phyloP scores from a whole-genome alignment of 2,888 invertebrate genomes.

The Drosophila percnosoma region DNA sequence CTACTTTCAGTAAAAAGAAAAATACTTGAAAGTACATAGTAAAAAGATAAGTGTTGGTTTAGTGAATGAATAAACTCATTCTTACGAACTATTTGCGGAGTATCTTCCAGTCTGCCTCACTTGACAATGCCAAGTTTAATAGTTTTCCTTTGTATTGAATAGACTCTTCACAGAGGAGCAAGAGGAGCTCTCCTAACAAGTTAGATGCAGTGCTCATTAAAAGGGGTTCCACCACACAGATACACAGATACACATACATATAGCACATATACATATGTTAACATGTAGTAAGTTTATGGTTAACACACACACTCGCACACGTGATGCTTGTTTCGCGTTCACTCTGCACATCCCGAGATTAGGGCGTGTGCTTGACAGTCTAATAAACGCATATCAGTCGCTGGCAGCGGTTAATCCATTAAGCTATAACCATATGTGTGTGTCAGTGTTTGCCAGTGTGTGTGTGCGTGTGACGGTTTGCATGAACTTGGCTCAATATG shows the following conservation, averaged over 20 bases:
- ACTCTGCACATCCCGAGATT: slow-evolving; percentile 59
- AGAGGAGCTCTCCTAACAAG: slow-evolving; percentile 36
- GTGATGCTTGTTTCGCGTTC: slow-evolving; percentile 46
- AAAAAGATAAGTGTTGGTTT: not conserved
- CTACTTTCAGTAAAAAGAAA: not conserved
- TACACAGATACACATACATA: slow-evolving; percentile 5
- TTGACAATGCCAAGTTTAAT: not conserved
- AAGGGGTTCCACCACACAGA: slow-evolving; percentile 14
- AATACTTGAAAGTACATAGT: not conserved
- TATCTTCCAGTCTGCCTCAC: not conserved
- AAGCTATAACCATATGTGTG: slow-evolving; percentile 56
- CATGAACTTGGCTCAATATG: slow-evolving; percentile 59
- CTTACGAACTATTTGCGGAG: not conserved
- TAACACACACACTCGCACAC: slow-evolving; percentile 28
- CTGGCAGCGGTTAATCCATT: slow-evolving; percentile 80
- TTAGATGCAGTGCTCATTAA: slow-evolving; percentile 26
- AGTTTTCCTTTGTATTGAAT: slow-evolving; percentile 3
- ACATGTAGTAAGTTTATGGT: slow-evolving; percentile 30
- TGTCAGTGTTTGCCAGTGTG: slow-evolving; percentile 6
- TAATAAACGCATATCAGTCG: slow-evolving; percentile 78
- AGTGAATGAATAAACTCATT: not conserved
- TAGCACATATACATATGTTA: slow-evolving; percentile 13
- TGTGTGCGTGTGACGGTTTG: slow-evolving; percentile 38
- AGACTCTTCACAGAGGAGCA: slow-evolving; percentile 7
- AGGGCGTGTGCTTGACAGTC: slow-evolving; percentile 76